These are phyloP conservation scores for Drosophila kepulauana DNA, from an alignment of 1,140 invertebrate genomes.

Conservation along the genomic window DNA sequence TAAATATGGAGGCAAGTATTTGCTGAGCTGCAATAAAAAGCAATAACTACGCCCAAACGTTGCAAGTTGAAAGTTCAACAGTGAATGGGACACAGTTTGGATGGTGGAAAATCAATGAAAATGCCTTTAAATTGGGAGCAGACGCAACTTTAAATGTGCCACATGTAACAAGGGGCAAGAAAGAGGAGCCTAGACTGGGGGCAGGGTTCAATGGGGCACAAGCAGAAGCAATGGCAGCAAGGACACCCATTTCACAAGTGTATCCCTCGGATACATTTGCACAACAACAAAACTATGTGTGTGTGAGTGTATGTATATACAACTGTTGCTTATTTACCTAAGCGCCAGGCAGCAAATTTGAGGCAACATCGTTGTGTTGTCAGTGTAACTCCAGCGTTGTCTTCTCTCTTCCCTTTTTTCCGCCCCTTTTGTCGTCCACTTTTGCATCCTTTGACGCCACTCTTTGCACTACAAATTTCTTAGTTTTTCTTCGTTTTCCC, in stretches of 20 bases:
- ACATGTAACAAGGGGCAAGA: background rate
- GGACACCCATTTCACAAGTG: slow-evolving; percentile 25
- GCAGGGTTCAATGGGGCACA: slow-evolving; percentile 1
- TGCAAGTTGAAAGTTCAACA: slow-evolving; percentile 11
- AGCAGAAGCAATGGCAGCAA: slow-evolving; percentile 6
- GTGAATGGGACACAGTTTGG: slow-evolving; percentile 4
- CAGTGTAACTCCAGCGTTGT: slow-evolving; percentile 2
- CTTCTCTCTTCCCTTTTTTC: background rate
- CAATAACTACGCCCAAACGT: slow-evolving; percentile 1
- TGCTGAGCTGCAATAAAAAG: background rate
- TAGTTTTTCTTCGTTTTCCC: slow-evolving; percentile 6
- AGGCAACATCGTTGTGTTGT: slow-evolving; percentile 37
- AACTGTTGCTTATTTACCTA: slow-evolving; percentile 59
- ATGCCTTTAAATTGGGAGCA: slow-evolving; percentile 6
- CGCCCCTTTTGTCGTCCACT: background rate
- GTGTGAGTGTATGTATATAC: slow-evolving; percentile 9
- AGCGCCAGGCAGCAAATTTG: slow-evolving; percentile 47
- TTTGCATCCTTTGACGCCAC: slow-evolving; percentile 30
- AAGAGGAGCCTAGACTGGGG: background rate
- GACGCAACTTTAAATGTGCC: slow-evolving; percentile 4
- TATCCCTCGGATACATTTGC: slow-evolving; percentile 26
- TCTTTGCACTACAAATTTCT: slow-evolving; percentile 19
- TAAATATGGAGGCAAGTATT: slow-evolving; percentile 25
- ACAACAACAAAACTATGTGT: background rate
- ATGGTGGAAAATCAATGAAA: slow-evolving; percentile 30